phyloP scores from a whole-genome alignment of 2,888 invertebrate species.

The Gymnoscelis rufifasciata region DNA sequence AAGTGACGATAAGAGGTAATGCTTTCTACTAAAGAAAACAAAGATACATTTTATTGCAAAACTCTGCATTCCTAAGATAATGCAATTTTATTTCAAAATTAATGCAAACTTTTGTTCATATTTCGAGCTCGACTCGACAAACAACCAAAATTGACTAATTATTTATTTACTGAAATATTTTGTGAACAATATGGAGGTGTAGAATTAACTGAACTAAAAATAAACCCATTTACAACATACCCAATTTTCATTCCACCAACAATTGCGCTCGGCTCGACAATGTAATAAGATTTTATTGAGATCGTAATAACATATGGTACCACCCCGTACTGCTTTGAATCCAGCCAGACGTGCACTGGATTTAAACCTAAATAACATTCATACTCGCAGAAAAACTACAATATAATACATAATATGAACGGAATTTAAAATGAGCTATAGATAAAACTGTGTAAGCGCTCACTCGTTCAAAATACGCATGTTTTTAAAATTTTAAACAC shows the following conservation, averaged over 20 bases:
- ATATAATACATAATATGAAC: constrained; percentile 28
- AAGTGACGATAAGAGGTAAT: too few species aligned
- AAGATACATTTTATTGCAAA: too few species aligned
- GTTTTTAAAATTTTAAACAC: too few species aligned
- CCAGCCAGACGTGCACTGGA: constrained; percentile 34
- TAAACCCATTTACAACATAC: not conserved
- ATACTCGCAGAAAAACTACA: constrained; percentile 32
- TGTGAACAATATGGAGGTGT: too few species aligned
- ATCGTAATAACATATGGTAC: constrained; percentile 35
- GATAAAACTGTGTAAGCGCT: constrained; percentile 9
- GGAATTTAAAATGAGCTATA: constrained; percentile 34
- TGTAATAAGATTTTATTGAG: constrained; percentile 29
- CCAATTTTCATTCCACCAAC: not conserved
- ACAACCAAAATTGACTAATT: too few species aligned
- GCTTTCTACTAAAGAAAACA: too few species aligned
- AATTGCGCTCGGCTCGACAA: constrained; percentile 8
- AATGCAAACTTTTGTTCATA: too few species aligned
- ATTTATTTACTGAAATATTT: too few species aligned
- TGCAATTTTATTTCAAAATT: too few species aligned
- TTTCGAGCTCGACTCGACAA: too few species aligned
- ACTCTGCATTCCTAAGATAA: too few species aligned
- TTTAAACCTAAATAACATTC: constrained; percentile 32
- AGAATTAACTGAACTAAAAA: not conserved
- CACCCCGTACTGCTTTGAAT: constrained; percentile 33
- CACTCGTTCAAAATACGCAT: too few species aligned